These are phyloP conservation scores for Erinaceus europaeus DNA, from an alignment of 2,113 vertebrate species.

Conservation along the genomic window DNA sequence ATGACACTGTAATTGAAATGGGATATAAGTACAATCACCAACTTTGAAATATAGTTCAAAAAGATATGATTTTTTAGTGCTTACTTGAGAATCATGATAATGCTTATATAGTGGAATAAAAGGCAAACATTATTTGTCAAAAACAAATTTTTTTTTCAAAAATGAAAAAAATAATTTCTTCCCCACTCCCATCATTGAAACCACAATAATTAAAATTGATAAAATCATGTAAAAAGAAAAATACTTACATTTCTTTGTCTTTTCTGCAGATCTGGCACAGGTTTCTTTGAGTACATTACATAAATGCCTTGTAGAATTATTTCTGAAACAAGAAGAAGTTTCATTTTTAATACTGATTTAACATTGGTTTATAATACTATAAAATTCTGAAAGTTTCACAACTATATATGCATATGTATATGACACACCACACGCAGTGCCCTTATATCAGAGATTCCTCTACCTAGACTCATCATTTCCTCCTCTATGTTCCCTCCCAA, in stretches of 20 bases:
- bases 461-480: no score
- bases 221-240: constrained; percentile 54
- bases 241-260: constrained; percentile 91
- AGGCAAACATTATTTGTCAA: not conserved
- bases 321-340: constrained; percentile 79
- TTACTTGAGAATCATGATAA: not conserved
- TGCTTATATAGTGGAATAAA: not conserved
- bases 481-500: no score
- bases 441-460: no score
- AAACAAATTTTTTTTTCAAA: not conserved
- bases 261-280: constrained; percentile 88
- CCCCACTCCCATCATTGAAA: not conserved
- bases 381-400: no score
- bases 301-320: constrained; percentile 88
- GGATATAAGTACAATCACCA: not conserved
- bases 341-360: no score
- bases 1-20: not conserved
- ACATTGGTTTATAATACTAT: no score
- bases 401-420: no score
- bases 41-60: constrained; percentile 13
- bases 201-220: not conserved
- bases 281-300: constrained; percentile 93
- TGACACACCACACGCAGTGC: no score
- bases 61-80: not conserved
- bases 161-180: not conserved